These are phyloP conservation scores for Noctua janthina DNA, from an alignment of 2,888 invertebrate species.

Conservation along the genomic window DNA sequence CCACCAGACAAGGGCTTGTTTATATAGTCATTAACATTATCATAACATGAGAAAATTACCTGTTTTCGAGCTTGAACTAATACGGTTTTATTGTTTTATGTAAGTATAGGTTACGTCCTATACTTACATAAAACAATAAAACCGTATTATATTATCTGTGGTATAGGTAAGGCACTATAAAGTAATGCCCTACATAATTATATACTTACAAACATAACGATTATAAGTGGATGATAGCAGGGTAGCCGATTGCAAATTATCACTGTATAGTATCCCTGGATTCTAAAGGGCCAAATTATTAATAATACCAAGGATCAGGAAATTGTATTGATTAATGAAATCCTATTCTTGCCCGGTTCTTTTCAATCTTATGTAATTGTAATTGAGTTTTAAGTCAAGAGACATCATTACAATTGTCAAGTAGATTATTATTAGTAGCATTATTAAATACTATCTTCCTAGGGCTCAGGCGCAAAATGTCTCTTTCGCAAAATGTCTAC, in stretches of 20 bases:
- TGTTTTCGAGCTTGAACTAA: slow-evolving; percentile 1
- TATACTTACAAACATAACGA: not conserved
- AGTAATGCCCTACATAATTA: slow-evolving; percentile 14
- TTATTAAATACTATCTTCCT: not conserved
- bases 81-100: slow-evolving; percentile 4
- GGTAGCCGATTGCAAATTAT: not conserved
- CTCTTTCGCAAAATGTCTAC: too few relatives aligned
- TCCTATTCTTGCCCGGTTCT: not conserved
- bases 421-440: not conserved
- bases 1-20: slow-evolving; percentile 4
- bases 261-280: not conserved
- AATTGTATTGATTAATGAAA: not conserved
- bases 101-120: too few relatives aligned
- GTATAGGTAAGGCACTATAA: not conserved
- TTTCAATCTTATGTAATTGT: not conserved
- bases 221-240: slow-evolving; percentile 3
- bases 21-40: slow-evolving; percentile 11
- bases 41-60: slow-evolving; percentile 32
- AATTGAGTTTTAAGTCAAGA: not conserved
- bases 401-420: not conserved
- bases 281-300: not conserved
- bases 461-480: too few relatives aligned
- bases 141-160: too few relatives aligned
- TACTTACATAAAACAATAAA: too few relatives aligned
- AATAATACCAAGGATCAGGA: not conserved